Evolutionary conservation across 2,888 invertebrate genomes (phyloP).

Genomic region (Drosophila glabriapex): DNA sequence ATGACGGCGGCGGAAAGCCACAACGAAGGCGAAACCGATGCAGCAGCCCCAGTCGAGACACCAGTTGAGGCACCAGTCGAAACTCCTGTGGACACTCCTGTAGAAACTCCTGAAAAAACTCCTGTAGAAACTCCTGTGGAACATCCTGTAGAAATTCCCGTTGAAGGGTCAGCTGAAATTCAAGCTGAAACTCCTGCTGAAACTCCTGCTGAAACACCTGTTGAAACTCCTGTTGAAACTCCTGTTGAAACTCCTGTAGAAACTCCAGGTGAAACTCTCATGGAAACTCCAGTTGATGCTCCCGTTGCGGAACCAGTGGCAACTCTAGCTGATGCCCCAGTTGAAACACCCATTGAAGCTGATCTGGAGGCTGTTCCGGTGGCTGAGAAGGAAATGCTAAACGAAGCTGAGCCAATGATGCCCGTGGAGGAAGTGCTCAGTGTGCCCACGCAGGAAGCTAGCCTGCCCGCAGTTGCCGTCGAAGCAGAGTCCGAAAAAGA

Average conservation of each 20-base stretch:
- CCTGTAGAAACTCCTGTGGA: background rate
- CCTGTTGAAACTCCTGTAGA: background rate
- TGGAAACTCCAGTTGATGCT: background rate
- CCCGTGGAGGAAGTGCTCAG: constrained; percentile 9
- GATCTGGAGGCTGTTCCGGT: constrained; percentile 2
- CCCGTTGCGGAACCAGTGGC: constrained; percentile 10
- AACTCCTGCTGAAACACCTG: background rate
- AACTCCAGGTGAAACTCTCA: constrained; percentile 4
- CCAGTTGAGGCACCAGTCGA: background rate
- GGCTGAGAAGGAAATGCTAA: constrained; percentile 2
- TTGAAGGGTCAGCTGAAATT: background rate
- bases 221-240: background rate
- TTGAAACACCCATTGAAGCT: constrained; percentile 1
- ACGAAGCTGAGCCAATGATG: constrained; percentile 8
- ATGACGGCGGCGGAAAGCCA: constrained; percentile 3
- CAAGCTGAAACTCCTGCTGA: background rate
- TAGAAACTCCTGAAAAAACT: background rate
- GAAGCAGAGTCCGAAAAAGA: constrained; percentile 16
- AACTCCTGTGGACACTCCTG: background rate
- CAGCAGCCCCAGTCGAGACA: background rate
- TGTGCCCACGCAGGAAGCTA: constrained; percentile 12
- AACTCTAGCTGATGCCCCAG: constrained; percentile 1
- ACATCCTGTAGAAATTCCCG: background rate
- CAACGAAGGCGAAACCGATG: background rate
- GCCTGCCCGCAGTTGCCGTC: constrained; percentile 4